Conservation (phyloP, 1,140 invertebrate genomes). For the Drosophila seguyi region DNA sequence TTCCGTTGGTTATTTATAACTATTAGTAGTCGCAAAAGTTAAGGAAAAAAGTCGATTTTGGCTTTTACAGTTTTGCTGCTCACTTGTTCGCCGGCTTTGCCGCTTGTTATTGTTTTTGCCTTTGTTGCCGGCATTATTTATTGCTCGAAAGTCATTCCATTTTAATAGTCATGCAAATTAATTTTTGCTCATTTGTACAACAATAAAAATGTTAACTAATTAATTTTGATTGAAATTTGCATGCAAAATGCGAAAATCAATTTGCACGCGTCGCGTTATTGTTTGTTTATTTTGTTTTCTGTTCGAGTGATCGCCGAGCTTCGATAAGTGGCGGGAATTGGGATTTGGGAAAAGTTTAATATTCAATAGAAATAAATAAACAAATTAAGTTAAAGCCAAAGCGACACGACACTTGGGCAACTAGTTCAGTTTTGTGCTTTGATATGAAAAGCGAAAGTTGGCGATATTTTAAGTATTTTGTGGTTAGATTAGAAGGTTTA, state of each 20-base stretch:
- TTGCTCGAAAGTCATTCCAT: conserved; percentile 80
- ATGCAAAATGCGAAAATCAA: conserved; percentile 84
- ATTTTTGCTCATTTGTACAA: conserved; percentile 84
- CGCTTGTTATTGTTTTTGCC: conserved; percentile 46
- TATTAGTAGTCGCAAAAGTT: conserved; percentile 41
- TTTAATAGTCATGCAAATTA: conserved; percentile 84
- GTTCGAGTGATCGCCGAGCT: conserved; percentile 44
- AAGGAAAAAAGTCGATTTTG: conserved; percentile 49
- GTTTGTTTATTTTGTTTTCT: conserved; percentile 22
- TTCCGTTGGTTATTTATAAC: conserved; percentile 41
- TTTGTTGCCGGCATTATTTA: conserved; percentile 65
- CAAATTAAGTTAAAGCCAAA: conserved; percentile 14
- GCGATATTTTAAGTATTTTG: not conserved
- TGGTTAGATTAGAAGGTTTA: not conserved
- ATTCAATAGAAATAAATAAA: conserved; percentile 45
- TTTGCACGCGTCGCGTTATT: conserved; percentile 70
- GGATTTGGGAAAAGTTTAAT: conserved; percentile 39
- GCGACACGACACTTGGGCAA: conserved; percentile 42
- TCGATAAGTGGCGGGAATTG: conserved; percentile 54
- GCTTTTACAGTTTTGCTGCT: conserved; percentile 65
- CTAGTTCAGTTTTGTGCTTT: conserved; percentile 20
- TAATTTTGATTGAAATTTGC: conserved; percentile 85
- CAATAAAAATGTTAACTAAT: conserved; percentile 85
- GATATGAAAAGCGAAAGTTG: conserved; percentile 53
- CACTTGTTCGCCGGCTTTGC: conserved; percentile 22